Percentiles rank a stretch among this genome's conserved stretches.
Evolutionary conservation across 2,113 vertebrate species (phyloP).

Genomic region (Falco punctatus): DNA sequence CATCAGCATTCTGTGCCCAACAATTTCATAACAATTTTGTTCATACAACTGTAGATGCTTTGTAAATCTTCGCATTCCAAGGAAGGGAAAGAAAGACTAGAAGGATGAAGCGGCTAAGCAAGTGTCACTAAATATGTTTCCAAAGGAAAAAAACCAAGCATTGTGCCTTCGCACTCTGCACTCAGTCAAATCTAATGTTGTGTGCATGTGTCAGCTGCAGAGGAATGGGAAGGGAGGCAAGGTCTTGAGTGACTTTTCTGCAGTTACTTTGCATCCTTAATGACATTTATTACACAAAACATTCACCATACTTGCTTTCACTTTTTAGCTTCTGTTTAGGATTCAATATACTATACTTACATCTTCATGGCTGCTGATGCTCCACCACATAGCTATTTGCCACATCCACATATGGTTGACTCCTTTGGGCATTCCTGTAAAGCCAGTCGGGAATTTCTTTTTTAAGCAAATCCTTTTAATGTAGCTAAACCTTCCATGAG

Average conservation of each 20-base stretch:
- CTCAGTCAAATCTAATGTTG: not conserved
- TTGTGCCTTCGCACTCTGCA: not conserved
- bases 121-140: not conserved
- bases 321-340: not conserved
- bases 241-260: not conserved
- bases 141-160: not conserved
- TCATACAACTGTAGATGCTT: constrained; percentile 46
- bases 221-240: not conserved
- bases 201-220: not conserved
- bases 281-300: not conserved
- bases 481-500: not conserved
- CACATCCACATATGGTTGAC: not conserved
- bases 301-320: not conserved
- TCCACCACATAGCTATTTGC: not conserved
- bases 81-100: constrained; percentile 1
- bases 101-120: constrained; percentile 45
- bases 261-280: not conserved
- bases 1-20: not conserved
- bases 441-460: not conserved
- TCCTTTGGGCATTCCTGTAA: not conserved
- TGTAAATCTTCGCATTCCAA: constrained; percentile 64
- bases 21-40: not conserved
- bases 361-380: not conserved
- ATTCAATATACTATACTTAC: not conserved
- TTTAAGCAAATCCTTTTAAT: not conserved